Conservation (phyloP, 2,888 invertebrate genomes). For the Oscheius sp. region DNA sequence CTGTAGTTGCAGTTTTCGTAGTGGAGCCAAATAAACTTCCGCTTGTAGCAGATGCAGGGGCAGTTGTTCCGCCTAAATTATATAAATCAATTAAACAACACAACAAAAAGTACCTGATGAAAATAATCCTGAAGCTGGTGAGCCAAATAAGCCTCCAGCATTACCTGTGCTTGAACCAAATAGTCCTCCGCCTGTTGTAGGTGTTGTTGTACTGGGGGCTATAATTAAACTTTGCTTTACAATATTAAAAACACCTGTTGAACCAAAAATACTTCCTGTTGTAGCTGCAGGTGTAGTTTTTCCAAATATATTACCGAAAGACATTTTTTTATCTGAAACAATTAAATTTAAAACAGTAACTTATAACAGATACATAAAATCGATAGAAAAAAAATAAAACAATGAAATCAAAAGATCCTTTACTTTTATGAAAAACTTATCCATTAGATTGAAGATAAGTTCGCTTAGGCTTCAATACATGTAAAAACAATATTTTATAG, state of each 20-base stretch:
- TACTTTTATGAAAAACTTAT: too few relatives aligned
- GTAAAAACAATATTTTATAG: too few relatives aligned
- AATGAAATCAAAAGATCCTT: too few relatives aligned
- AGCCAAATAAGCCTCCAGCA: constrained; percentile 26
- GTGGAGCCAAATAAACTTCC: constrained; percentile 33
- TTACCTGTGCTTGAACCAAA: constrained; percentile 6
- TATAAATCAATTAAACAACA: neutral
- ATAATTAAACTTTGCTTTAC: too few relatives aligned
- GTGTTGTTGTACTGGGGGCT: neutral
- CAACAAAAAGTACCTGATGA: too few relatives aligned
- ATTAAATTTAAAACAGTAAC: neutral
- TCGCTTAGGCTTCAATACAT: too few relatives aligned
- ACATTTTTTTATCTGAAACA: neutral
- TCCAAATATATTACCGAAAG: too few relatives aligned
- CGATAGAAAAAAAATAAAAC: too few relatives aligned
- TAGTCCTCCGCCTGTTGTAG: neutral
- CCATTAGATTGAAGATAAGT: too few relatives aligned
- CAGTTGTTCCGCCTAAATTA: constrained; percentile 25
- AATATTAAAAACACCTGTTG: too few relatives aligned
- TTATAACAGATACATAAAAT: too few relatives aligned
- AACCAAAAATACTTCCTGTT: constrained; percentile 29
- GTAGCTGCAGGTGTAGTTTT: constrained; percentile 11
- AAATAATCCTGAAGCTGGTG: constrained; percentile 3
- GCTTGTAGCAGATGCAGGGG: constrained; percentile 8
- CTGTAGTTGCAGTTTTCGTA: constrained; percentile 26